Evolutionary conservation across 2,113 vertebrate species (phyloP).

Genomic region (Oryzias celebensis): DNA sequence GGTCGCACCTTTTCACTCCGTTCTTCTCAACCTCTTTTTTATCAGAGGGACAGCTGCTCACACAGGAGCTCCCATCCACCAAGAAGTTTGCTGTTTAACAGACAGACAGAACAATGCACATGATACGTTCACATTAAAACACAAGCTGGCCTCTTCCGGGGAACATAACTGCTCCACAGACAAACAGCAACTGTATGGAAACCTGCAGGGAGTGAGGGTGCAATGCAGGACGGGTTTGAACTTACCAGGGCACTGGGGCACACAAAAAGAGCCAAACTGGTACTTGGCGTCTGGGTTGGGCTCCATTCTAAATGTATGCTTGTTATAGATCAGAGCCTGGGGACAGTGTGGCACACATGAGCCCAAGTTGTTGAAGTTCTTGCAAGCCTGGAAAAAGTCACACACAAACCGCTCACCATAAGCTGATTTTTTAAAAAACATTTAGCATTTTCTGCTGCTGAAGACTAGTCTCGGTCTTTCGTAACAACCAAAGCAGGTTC

Average conservation of each 20-base stretch:
- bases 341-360: slow-evolving; percentile 88
- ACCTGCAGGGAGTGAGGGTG: background rate
- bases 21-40: slow-evolving; percentile 91
- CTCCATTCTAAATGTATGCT: slow-evolving; percentile 87
- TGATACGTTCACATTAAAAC: background rate
- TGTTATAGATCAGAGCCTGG: slow-evolving; percentile 89
- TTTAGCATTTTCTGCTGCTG: no score
- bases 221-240: slow-evolving; percentile 17
- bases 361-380: slow-evolving; percentile 89
- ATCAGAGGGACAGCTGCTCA: slow-evolving; percentile 85
- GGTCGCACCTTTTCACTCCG: slow-evolving; percentile 86
- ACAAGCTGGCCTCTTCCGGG: no score
- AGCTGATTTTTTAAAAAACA: no score
- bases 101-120: background rate
- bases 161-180: background rate
- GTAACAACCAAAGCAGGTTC: no score
- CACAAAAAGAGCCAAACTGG: slow-evolving; percentile 90
- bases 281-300: slow-evolving; percentile 92
- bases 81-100: slow-evolving; percentile 83
- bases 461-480: no score
- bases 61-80: slow-evolving; percentile 90
- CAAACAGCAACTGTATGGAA: background rate
- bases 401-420: background rate
- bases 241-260: slow-evolving; percentile 88
- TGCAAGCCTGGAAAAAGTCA: slow-evolving; percentile 80